Base-by-base conservation (phyloP, 2,113 vertebrate genomes). In the Oncorhynchus keta region DNA sequence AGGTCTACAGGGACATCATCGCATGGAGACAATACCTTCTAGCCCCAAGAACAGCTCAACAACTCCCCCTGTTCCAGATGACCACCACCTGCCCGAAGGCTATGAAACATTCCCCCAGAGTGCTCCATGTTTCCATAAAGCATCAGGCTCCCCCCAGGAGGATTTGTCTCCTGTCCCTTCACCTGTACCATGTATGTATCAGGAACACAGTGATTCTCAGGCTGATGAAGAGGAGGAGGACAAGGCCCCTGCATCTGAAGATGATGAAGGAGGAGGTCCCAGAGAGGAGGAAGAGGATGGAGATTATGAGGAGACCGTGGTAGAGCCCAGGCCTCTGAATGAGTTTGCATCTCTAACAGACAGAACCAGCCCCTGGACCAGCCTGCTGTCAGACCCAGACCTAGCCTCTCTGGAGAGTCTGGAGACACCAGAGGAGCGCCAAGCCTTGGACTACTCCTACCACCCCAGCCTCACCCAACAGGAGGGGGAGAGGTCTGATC, bases 301-400 rank as follows among this genome's bases (percentile, higher is more conserved):
- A 11, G 96, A 97, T 66, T 98, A 95, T 0, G 97, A 99, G n/a
- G 96, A 96, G 89, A 93, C 94, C 0, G 39, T 99, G 18, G 84
- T 98, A 75, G 94, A 97, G 24, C 97, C 95, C 4, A 92, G 88
- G 65, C 77, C 93, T 67, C 94, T 99, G 1, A 99, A 99, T 11
- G 97, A 99, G 74, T 81, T 98, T 49, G 97, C 94, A 0, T 94
- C 93, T 0, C 0, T 94, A 61, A 98, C 96, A 0, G 97, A 97
- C 79, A 95, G 83, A 91, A 99, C 95, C 14, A 99, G 96, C 64
- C 96, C 97, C 14, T 98, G 97, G 98, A 98, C 97, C 84, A 98
- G 97, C 74, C 70, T 96, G 28, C 0, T 95, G 13, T 98, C 97
- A 2, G 96, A 97, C 59, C 82, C 49, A 2, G 95, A 90, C 78